These are phyloP conservation scores for Drosophila biarmipes DNA, from an alignment of 1,140 invertebrate species.

Conservation along the genomic window DNA sequence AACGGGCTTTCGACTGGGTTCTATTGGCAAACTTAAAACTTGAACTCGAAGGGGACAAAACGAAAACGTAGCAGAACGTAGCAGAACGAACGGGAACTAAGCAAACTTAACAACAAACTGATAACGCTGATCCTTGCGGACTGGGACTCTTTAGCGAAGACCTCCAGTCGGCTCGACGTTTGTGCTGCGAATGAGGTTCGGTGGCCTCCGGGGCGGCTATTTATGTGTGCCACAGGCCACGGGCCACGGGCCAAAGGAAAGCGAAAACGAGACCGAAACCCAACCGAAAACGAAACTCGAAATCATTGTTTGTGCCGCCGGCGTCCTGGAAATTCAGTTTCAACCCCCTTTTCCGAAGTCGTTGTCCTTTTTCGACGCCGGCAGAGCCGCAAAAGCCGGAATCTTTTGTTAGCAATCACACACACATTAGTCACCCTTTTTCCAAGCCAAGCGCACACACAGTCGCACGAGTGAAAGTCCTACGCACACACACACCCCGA, in stretches of 20 bases:
- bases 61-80: conserved; percentile 22
- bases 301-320: conserved; percentile 74
- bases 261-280: conserved; percentile 76
- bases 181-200: conserved; percentile 84
- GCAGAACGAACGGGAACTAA: conserved; percentile 42
- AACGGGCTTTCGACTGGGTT: conserved; percentile 18
- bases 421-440: conserved; percentile 84
- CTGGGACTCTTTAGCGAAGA: conserved; percentile 34
- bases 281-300: conserved; percentile 46
- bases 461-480: conserved; percentile 78
- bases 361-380: conserved; percentile 71
- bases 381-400: conserved; percentile 73
- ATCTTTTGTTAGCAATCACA: conserved; percentile 84
- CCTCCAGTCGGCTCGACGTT: conserved; percentile 81
- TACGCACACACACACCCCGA: conserved; percentile 40
- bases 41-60: conserved; percentile 4
- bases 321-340: conserved; percentile 59
- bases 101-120: conserved; percentile 61
- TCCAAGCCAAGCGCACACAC: conserved; percentile 38
- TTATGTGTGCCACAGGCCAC: conserved; percentile 69
- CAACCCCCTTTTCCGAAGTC: conserved; percentile 72
- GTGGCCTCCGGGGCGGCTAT: conserved; percentile 70
- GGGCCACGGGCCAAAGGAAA: conserved; percentile 68
- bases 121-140: conserved; percentile 58
- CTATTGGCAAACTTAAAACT: conserved; percentile 46